Conservation (phyloP, 35 echinoderm and acorn worm species). For the Stichopus chloronotus region DNA sequence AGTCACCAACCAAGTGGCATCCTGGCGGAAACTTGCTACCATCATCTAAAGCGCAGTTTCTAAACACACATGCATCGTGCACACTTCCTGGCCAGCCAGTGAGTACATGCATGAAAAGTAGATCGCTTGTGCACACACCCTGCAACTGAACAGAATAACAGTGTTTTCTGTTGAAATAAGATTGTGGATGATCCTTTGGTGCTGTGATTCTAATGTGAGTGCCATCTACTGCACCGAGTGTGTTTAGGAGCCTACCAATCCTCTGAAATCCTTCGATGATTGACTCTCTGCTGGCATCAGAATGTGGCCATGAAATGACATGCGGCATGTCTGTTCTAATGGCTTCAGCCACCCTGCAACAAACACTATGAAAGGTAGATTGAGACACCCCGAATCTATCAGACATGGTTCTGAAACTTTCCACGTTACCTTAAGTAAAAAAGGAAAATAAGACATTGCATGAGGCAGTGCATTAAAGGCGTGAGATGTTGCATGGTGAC, state of each 20-base stretch:
- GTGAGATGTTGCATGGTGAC: not conserved
- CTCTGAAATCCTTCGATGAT: slow-evolving; percentile 26
- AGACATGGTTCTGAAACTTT: slow-evolving; percentile 33
- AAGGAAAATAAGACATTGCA: slow-evolving; percentile 10
- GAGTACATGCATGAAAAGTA: slow-evolving; percentile 13
- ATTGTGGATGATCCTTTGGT: slow-evolving; percentile 17
- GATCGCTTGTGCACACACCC: not conserved
- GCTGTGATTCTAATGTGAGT: slow-evolving; percentile 43
- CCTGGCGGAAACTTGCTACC: not conserved
- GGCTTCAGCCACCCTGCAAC: slow-evolving; percentile 5
- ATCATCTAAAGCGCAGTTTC: slow-evolving; percentile 29
- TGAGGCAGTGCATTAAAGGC: not conserved
- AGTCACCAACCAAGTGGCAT: slow-evolving; percentile 45
- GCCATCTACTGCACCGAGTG: slow-evolving; percentile 29
- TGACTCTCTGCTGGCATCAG: not conserved
- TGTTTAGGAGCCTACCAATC: slow-evolving; percentile 29
- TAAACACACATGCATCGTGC: slow-evolving; percentile 29
- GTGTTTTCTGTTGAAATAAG: slow-evolving; percentile 27
- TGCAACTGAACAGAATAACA: slow-evolving; percentile 18
- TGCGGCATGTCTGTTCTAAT: slow-evolving; percentile 20
- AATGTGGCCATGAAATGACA: not conserved
- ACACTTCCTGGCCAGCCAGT: slow-evolving; percentile 54
- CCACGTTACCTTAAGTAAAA: slow-evolving; percentile 7
- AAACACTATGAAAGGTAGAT: not conserved
- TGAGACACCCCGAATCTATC: slow-evolving; percentile 24